Evolutionary conservation across 1,140 invertebrate species (phyloP).

Genomic region (Trinorchestia longiramus): DNA sequence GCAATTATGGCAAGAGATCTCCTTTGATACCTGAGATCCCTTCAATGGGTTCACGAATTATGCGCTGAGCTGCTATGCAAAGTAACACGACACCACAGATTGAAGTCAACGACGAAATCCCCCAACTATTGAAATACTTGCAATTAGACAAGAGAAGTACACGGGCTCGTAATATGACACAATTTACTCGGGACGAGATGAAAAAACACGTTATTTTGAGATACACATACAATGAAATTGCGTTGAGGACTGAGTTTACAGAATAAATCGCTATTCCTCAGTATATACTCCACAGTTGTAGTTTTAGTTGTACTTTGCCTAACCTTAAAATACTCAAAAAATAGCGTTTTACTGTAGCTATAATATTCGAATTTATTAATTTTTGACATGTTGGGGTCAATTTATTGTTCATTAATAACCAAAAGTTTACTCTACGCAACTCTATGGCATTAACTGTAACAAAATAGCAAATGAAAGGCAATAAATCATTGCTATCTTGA

Average conservation of each 20-base stretch:
- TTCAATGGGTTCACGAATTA: background rate
- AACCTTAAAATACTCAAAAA: background rate
- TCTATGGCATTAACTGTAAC: too few relatives aligned
- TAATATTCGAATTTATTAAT: background rate
- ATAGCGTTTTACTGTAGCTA: background rate
- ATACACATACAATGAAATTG: background rate
- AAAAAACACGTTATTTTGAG: background rate
- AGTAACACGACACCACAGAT: background rate
- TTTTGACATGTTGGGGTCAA: too few relatives aligned
- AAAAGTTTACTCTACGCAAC: too few relatives aligned
- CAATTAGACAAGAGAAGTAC: background rate
- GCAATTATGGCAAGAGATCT: constrained; percentile 2
- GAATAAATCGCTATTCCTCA: background rate
- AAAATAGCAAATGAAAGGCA: too few relatives aligned
- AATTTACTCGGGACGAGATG: background rate
- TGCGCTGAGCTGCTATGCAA: background rate
- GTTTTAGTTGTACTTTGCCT: too few relatives aligned
- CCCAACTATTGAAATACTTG: background rate
- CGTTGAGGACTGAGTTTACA: background rate
- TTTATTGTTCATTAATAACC: too few relatives aligned
- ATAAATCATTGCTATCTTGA: background rate
- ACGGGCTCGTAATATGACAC: background rate
- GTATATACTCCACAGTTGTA: background rate
- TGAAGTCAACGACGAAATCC: background rate
- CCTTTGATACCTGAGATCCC: background rate